A percentile compares a stretch with the other conserved stretches of the same genome.
Evolutionary conservation across 2,113 vertebrate genomes (phyloP).

Genomic region (Numida meleagris): DNA sequence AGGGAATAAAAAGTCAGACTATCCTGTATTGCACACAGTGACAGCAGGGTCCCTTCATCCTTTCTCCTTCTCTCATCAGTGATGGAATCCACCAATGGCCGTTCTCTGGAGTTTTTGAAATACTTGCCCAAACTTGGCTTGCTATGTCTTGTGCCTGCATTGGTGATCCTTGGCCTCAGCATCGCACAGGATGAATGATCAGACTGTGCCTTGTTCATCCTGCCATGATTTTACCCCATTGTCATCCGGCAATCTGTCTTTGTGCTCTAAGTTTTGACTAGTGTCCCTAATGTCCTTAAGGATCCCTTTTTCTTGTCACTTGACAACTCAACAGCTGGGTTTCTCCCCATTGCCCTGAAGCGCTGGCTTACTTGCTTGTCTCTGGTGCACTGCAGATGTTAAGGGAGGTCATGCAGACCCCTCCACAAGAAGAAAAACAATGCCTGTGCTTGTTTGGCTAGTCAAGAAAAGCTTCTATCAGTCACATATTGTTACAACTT

Average conservation of each 20-base stretch:
- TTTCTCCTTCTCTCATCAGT: not conserved
- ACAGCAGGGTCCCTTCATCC: not conserved
- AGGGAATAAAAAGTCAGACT: not conserved
- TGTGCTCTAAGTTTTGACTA: not conserved
- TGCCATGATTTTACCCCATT: not conserved
- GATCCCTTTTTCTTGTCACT: not conserved
- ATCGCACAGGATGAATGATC: not conserved
- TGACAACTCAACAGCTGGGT: not conserved
- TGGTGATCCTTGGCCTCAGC: not conserved
- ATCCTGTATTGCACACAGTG: not conserved
- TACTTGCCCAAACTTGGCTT: not conserved
- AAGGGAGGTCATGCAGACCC: not conserved
- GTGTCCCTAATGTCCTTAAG: not conserved
- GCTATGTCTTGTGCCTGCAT: not conserved
- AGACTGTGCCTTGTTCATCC: not conserved
- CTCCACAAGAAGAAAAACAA: not conserved
- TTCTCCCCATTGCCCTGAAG: not conserved
- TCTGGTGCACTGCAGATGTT: not conserved
- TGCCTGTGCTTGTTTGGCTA: not conserved
- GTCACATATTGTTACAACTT: not conserved
- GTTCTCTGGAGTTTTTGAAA: not conserved
- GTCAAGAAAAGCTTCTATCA: not conserved
- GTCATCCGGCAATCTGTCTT: not conserved
- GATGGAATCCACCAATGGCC: rapidly evolving
- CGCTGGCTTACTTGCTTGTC: not conserved